Evolutionary conservation across 2,888 invertebrate species (phyloP).

Genomic region (Nemapogon koenigi): DNA sequence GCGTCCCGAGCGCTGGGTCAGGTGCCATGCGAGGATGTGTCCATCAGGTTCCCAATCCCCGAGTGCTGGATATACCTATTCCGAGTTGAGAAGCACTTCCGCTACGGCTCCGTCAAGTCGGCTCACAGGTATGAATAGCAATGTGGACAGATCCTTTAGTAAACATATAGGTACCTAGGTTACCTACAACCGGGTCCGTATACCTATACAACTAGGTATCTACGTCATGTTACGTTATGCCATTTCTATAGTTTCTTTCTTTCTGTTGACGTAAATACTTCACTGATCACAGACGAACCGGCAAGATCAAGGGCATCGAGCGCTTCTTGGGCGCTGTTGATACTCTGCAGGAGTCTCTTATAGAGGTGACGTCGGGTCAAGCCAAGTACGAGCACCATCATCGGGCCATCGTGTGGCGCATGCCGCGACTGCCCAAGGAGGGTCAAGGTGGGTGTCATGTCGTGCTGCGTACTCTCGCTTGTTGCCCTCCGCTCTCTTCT

Average conservation of each 20-base stretch:
- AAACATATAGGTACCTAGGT: no score
- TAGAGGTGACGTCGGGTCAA: constrained; percentile 94
- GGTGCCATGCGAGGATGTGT: constrained; percentile 97
- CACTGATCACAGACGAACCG: constrained; percentile 70
- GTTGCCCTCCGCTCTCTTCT: neutral
- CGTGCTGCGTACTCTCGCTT: neutral
- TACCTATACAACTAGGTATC: no score
- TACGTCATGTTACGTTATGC: no score
- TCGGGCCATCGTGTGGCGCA: constrained; percentile 96
- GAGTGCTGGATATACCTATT: constrained; percentile 99
- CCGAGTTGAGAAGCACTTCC: constrained; percentile 96
- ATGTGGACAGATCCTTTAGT: neutral
- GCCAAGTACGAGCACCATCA: constrained; percentile 99
- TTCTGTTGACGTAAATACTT: neutral
- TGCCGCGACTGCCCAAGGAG: constrained; percentile 96
- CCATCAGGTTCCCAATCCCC: constrained; percentile 95
- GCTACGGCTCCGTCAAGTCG: constrained; percentile 96
- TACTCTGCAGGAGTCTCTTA: constrained; percentile 87
- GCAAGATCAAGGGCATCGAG: constrained; percentile 93
- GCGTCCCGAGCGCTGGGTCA: constrained; percentile 95
- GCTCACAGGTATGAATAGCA: constrained; percentile 68
- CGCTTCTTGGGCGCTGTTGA: constrained; percentile 91
- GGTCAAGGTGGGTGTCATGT: constrained; percentile 89
- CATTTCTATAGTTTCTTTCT: no score
- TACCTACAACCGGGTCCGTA: no score